Evolutionary conservation across 2,113 vertebrate species (phyloP), one percentile per base, ranked within the genome.

Genomic region (Takifugu flavidus): DNA sequence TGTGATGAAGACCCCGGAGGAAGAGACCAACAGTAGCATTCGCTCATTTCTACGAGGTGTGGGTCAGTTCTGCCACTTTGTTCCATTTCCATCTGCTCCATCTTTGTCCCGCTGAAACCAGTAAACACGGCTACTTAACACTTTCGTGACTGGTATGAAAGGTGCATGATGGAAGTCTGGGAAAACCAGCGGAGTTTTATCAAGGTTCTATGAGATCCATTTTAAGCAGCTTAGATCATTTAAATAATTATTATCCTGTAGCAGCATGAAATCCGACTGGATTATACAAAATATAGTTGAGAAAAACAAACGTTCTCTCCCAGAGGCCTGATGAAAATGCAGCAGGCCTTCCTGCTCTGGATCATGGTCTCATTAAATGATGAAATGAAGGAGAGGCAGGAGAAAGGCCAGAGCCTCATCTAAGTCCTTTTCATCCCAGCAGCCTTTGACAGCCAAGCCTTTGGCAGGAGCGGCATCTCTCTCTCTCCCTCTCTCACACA

Each of bases 301-400:
- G 34, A 39, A 10, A 4, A 39, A 13, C 25, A 13, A 26, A 53
- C 3, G n/a, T 47, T 47, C 45, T 13, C n/a, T 14, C 55, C 49
- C 56, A 7, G 56, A 54, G 56, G 65, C 47, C 64, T 58, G 47
- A 39, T 63, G 59, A 46, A 54, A 58, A 77, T 60, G 71, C 13
- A 26, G 34, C 25, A 13, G 59, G 49, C 62, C n/a, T 60, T 49
- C 72, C 55, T 62, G 67, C 55, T 52, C 25, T 27, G 68, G 67
- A 78, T 80, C 77, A 75, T 69, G 81, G 57, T 59, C 75, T 74
- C 63, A 70, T 78, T 75, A 74, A 56, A 60, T 53, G 65, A 63
- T 70, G 57, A 43, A 45, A 54, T 49, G 57, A 56, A 72, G 62
- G 58, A 57, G 62, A n/a, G 62, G 51, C 58, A 13, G 64, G 67